Base-by-base conservation (phyloP, 2,113 vertebrate species). In the Sminthopsis crassicaudata region DNA sequence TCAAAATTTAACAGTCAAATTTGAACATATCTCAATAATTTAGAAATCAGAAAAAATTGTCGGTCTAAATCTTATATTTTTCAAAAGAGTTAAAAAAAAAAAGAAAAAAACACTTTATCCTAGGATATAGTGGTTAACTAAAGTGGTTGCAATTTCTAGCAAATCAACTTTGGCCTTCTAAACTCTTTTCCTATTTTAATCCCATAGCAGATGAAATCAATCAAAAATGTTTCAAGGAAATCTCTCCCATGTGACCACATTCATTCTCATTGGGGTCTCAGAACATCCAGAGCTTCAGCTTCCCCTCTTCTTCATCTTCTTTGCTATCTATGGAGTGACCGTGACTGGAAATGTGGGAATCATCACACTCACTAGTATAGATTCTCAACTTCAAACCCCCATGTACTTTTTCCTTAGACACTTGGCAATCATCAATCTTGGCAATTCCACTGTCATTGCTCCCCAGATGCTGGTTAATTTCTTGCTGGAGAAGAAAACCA, bases 371-470 rank as follows among this genome's bases (percentile, higher is more conserved):
- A 93, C 30, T 46, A 54, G 46, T n/a, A 46, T 42, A 8, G 92
- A 90, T 36, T 42, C 89, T 46, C 26, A 42, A 23, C 89, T 93
- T 50, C 53, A 93, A n/a, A 93, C 89, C 10, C 46, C 89, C 46
- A 57, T 90, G 93, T 57, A 90, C 53, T 48, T 93, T 93, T 90
- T 90, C 24, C 93, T 93, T 30, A 57, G 93, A 90, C 53, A 51
- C 84, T 42, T 90, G 53, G 84, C 89, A n/a, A 23, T 90, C 22
- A 55, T 46, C 2, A 84, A 93, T 89, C 27, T 93, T 46, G 52
- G 53, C 23, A 46, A 90, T 24, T 90, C 60, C 22, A 54, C 76
- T 36, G 46, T 90, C 30, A 76, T 76, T 16, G 8, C 52, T 42
- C 92, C 88, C 27, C 88, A 89, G 53, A 89, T 93, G 88, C 30